Base-by-base conservation (phyloP, 2,888 invertebrate genomes). In the Linnaemya vulpina region DNA sequence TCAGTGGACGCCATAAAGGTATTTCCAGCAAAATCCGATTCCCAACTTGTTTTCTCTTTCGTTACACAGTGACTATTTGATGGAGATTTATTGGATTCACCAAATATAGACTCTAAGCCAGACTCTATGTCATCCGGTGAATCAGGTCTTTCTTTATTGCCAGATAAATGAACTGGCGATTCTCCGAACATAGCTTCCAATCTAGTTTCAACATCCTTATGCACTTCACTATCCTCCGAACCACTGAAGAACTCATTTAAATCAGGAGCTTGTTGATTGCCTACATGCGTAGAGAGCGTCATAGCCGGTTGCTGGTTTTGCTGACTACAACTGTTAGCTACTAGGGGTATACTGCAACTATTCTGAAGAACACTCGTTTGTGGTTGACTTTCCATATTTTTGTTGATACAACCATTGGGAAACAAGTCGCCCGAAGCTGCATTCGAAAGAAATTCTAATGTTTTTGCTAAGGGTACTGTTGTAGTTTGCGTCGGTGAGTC, bases 111-210 rank as follows among this genome's bases (percentile, higher is more conserved):
- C 68, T 92, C 92, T 53, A 93, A 86, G 49, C 92, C 90, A 1
- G 92, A 90, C 73, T 87, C 79, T 17, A 85, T 82, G 46, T 85
- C 78, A 40, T 85, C 74, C 3, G 85, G 78, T 9, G 85, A 71
- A 55, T 80, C 71, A 13, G 76, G 55, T 15, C 74, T 74, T n/a
- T 82, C 85, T 43, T 85, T 85, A 53, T 83, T 85, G 3, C 81
- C 83, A 9, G 84, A 58, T 71, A 91, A 87, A 71, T 91, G 90
- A 11, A 92, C 92, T 0, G 92, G 92, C 0, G 92, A 92, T 86
- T 92, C 92, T 0, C 92, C 92, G 63, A 93, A 93, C 91, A 93
- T 92, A 11, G 92, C 92, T 80, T 93, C 92, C 49, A 92, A 87
- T 9, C 92, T 90, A 8, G 90, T 92, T 83, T 93, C 93, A 68